Base-by-base conservation (phyloP, 2,797 vertebrate genomes). In the Neosalanx taihuensis region DNA sequence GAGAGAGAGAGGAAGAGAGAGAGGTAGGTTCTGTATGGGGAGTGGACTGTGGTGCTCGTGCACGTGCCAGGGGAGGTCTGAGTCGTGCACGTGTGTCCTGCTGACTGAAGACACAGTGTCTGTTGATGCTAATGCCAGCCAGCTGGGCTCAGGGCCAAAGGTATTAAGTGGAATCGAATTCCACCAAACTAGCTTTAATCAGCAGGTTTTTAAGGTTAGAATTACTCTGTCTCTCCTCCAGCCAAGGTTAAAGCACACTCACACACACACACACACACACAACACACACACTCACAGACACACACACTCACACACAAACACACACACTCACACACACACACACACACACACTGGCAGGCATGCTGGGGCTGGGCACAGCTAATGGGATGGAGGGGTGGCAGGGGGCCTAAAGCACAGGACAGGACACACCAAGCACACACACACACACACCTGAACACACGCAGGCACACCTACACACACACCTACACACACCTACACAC, bases 161-260 rank as follows among this genome's bases (percentile, higher is more conserved):
- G 90, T 96, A 95, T 98, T 98, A 98, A 98, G 95, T 93, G 94
- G 94, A 97, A 97, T 97, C 93, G 94, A 97, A 98, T 97, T 96
- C 94, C 94, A 94, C 93, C 95, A 94, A 98, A 99, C 94, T 93
- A 94, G 96, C 97, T 97, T 97, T 96, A 96, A 98, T 98, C 97
- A 99, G 97, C 97, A 99, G 94, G 94, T 96, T 98, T 98, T 97
- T 97, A 96, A 98, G 96, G 95, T 95, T 98, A 96, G 96, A 96
- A 96, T 93, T 94, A 95, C 95, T 96, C 94, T 95, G 92, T 93
- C 95, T 95, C 94, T 92, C 92, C 94, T 95, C 93, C 92, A 92
- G 87, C 95, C 97, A 99, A 98, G 96, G 97, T 97, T 97, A 98
- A 96, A 96, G 95, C 89, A 88, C 93, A 92, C 93, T n/a, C n/a